Conservation (phyloP, 2,113 vertebrate genomes). For the Microcebus jonahi region DNA sequence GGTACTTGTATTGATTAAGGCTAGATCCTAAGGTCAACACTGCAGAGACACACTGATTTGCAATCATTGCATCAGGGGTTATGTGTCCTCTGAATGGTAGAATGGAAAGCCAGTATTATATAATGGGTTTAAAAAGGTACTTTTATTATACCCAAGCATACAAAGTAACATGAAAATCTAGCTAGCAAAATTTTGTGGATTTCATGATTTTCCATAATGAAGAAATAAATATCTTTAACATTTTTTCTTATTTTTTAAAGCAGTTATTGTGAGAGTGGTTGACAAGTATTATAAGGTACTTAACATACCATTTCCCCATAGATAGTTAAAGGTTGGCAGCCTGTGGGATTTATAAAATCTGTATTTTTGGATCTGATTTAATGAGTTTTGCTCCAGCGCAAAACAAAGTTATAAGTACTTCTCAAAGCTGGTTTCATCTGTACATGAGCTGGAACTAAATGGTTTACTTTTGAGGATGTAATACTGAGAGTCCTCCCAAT, state of each 20-base stretch:
- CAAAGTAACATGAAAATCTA: not conserved
- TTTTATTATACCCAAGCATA: not conserved
- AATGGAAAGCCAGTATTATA: not conserved
- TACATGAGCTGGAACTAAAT: not conserved
- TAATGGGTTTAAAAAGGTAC: not conserved
- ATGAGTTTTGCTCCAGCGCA: conserved; percentile 32
- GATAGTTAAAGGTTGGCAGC: not conserved
- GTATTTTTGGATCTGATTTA: conserved; percentile 10
- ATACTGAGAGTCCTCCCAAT: not conserved
- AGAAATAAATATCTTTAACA: not conserved
- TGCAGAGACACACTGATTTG: not conserved
- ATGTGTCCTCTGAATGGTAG: not conserved
- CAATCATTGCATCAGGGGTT: not conserved
- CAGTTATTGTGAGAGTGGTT: not conserved
- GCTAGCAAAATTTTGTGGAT: not conserved
- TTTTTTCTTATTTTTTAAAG: not conserved
- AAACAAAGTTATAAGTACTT: conserved; percentile 36
- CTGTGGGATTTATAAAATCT: not conserved
- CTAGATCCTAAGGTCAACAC: not conserved
- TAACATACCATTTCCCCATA: not conserved
- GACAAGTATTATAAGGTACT: not conserved
- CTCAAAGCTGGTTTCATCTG: not conserved
- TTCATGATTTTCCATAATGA: not conserved
- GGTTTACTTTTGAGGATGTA: conserved; percentile 10
- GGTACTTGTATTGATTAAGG: not conserved